A percentile compares a stretch with the other conserved stretches of the same genome.
These are phyloP conservation scores for Imbricaverruca yamaguchii DNA, from an alignment of 2,888 invertebrate species.

Conservation along the genomic window DNA sequence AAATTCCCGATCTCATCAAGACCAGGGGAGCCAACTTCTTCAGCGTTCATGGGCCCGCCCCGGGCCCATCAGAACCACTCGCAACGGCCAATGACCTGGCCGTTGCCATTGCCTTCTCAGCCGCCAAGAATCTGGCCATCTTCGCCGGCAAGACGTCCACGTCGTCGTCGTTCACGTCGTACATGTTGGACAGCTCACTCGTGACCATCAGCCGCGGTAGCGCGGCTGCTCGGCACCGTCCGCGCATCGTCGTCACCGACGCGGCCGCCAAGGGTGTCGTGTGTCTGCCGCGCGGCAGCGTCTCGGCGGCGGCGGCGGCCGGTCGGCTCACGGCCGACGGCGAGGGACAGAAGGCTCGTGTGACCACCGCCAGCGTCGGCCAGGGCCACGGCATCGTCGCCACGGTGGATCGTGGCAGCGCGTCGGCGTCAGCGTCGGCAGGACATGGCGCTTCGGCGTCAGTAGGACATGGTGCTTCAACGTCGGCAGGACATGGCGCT, in stretches of 20 bases:
- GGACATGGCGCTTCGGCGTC: background rate
- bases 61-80: no score
- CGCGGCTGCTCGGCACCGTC: background rate
- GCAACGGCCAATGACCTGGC: background rate
- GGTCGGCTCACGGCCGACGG: background rate
- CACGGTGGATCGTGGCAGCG: background rate
- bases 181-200: background rate
- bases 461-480: background rate
- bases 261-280: background rate
- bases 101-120: no score
- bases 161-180: background rate
- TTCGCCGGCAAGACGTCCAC: background rate
- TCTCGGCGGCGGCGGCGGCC: background rate
- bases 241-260: background rate
- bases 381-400: background rate
- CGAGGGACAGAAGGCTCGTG: background rate
- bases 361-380: background rate
- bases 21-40: no score
- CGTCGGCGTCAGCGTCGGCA: background rate
- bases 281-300: background rate
- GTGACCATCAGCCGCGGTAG: background rate
- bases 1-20: no score
- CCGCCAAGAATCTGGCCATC: background rate
- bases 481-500: background rate
- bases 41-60: no score